Conservation (phyloP, 2,888 invertebrate species). For the Philopedon plagiatum region DNA sequence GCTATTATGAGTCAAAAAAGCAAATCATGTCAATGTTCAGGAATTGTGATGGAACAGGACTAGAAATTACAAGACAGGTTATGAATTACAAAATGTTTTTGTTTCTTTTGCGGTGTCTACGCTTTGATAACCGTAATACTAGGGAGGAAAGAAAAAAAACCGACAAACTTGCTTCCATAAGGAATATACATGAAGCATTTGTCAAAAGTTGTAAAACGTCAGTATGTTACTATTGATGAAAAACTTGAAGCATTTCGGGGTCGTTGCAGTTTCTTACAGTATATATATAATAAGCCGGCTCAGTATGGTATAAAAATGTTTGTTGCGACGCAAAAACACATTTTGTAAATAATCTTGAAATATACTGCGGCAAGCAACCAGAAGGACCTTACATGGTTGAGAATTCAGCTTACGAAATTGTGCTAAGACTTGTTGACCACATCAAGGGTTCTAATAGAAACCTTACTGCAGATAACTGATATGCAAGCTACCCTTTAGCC, state of each 20-base stretch:
- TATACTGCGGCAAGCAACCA: conserved; percentile 54
- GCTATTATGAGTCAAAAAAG: no score
- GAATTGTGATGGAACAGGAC: no score
- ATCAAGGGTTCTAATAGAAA: conserved; percentile 44
- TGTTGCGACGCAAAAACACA: conserved; percentile 54
- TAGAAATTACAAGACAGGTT: no score
- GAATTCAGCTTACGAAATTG: conserved; percentile 39
- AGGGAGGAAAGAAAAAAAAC: no score
- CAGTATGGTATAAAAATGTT: conserved; percentile 56
- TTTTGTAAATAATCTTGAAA: conserved; percentile 55
- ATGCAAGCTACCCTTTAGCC: conserved; percentile 21
- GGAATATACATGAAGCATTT: no score
- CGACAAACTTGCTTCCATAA: no score
- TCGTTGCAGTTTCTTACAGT: conserved; percentile 52
- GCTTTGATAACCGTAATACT: no score
- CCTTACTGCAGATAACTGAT: conserved; percentile 51
- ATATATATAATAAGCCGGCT: conserved; percentile 53
- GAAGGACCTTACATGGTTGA: conserved; percentile 36
- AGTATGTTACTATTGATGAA: conserved; percentile 42
- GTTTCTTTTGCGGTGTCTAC: no score
- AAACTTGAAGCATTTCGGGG: no score
- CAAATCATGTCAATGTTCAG: no score
- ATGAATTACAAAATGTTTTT: no score
- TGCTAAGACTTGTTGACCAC: conserved; percentile 1
- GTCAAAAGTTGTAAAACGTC: conserved; percentile 34